Conservation (phyloP, 2,113 vertebrate species). For the Urocolius indicus region DNA sequence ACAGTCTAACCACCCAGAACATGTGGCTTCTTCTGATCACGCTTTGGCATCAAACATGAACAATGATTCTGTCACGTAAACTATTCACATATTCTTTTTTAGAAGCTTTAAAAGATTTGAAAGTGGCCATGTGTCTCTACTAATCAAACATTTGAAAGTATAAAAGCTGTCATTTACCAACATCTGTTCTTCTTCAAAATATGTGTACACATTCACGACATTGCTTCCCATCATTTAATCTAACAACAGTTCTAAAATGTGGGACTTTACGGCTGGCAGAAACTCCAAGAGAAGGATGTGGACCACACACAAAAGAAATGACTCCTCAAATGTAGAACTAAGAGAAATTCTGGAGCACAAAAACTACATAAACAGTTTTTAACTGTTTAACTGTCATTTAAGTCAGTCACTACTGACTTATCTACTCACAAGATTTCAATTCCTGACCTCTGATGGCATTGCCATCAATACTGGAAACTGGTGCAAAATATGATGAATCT, state of each 20-base stretch:
- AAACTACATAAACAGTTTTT: too few relatives aligned
- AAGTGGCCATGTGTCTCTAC: not conserved
- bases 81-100: not conserved
- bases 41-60: not conserved
- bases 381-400: too few relatives aligned
- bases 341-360: not conserved
- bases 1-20: not conserved
- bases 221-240: not conserved
- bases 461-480: not conserved
- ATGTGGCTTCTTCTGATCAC: not conserved
- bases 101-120: not conserved
- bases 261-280: not conserved
- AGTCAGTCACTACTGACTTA: too few relatives aligned
- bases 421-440: not conserved
- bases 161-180: not conserved
- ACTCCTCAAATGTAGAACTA: not conserved
- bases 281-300: not conserved
- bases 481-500: not conserved
- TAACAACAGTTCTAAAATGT: not conserved
- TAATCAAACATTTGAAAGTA: not conserved
- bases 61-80: not conserved
- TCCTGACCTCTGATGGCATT: not conserved
- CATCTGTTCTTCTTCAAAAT: constrained; percentile 20
- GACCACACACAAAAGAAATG: not conserved
- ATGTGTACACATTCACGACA: not conserved